Evolutionary conservation across 2,113 vertebrate genomes (phyloP).

Genomic region (Ptilonorhynchus violaceus): DNA sequence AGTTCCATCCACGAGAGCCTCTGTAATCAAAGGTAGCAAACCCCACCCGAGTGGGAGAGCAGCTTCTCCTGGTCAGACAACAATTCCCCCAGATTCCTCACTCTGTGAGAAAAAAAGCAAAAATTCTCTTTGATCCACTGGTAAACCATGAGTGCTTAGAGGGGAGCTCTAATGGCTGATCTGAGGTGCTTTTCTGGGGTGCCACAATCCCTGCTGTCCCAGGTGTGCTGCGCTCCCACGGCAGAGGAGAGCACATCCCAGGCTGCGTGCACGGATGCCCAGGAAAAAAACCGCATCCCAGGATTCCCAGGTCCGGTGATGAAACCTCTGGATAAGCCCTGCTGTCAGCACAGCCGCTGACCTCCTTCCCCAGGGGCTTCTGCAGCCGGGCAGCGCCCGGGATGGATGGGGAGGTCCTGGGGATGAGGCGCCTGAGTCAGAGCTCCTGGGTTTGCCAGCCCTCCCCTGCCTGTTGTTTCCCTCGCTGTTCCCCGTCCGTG

Average conservation of each 20-base stretch:
- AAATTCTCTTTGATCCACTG: background rate
- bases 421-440: background rate
- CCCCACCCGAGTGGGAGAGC: background rate
- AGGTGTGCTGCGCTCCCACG: background rate
- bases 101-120: background rate
- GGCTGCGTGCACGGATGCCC: background rate
- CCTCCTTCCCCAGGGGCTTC: background rate
- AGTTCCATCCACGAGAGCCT: background rate
- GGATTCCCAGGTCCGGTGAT: accelerated
- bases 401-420: background rate
- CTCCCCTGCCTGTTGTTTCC: background rate
- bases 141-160: background rate
- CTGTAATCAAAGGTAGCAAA: background rate
- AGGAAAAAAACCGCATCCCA: background rate
- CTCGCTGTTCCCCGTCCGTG: background rate
- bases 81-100: background rate
- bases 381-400: background rate
- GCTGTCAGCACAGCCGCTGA: background rate
- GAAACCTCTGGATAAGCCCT: background rate
- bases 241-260: background rate
- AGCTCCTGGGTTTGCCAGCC: background rate
- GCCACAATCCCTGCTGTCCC: background rate
- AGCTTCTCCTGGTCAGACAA: background rate
- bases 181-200: background rate
- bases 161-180: background rate